Percentiles rank a stretch among this genome's conserved stretches.
Evolutionary conservation across 2,888 invertebrate genomes (phyloP).

Genomic region (Cremastobaeus sp.): DNA sequence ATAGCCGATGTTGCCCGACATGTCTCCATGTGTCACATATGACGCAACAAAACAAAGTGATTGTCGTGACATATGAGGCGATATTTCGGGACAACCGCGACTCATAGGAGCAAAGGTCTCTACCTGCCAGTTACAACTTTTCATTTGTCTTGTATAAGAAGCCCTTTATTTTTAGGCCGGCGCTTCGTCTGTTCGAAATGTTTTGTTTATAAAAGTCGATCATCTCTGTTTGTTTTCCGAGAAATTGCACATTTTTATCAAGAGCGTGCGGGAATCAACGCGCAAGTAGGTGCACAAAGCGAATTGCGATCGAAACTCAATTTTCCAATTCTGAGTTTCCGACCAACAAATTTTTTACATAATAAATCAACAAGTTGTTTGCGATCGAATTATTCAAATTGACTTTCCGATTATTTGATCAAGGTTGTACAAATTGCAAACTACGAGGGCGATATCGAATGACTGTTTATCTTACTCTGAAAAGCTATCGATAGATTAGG

Average conservation of each 20-base stretch:
- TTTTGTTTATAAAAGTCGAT: no score
- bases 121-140: conserved; percentile 41
- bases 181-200: no score
- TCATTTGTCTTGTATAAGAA: conserved; percentile 39
- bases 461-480: conserved; percentile 17
- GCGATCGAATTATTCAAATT: no score
- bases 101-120: conserved; percentile 63
- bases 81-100: conserved; percentile 68
- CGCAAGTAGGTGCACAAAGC: no score
- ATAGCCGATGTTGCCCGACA: conserved; percentile 36
- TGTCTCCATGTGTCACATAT: conserved; percentile 69
- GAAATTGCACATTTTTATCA: no score
- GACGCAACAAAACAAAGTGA: conserved; percentile 73
- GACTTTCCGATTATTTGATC: no score
- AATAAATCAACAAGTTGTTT: background rate
- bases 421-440: background rate
- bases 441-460: conserved; percentile 19
- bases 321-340: no score
- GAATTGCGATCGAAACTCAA: no score
- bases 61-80: conserved; percentile 75
- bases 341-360: no score
- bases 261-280: no score
- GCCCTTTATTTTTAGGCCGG: conserved; percentile 31
- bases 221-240: no score
- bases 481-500: conserved; percentile 30